phyloP scores from a whole-genome alignment of 1,140 invertebrate species.

The Ips nitidus region DNA sequence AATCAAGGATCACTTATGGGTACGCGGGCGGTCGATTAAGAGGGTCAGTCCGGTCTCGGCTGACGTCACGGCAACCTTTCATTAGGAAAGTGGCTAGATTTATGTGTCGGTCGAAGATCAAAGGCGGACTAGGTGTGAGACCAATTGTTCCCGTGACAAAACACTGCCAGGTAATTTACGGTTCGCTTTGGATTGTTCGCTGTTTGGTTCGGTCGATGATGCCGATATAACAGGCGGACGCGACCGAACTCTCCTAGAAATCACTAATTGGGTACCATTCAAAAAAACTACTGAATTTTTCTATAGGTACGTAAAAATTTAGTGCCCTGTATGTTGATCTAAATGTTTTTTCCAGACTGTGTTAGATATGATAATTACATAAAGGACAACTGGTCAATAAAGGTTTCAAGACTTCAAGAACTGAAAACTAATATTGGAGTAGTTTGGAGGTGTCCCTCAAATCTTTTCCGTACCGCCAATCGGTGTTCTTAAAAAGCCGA shows the following conservation, averaged over 20 bases:
- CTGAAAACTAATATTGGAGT: too few relatives aligned
- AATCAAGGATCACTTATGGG: constrained; percentile 41
- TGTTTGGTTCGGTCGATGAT: constrained; percentile 32
- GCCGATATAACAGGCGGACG: constrained; percentile 10
- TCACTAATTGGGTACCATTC: constrained; percentile 6
- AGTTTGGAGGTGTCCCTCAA: too few relatives aligned
- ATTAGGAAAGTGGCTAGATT: constrained; percentile 55
- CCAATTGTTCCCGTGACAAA: constrained; percentile 56
- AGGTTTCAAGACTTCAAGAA: too few relatives aligned
- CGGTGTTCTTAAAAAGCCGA: constrained; percentile 16
- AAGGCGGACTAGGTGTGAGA: constrained; percentile 53
- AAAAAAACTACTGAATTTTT: not conserved
- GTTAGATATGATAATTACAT: too few relatives aligned
- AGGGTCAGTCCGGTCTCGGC: constrained; percentile 13
- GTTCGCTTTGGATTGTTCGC: constrained; percentile 44
- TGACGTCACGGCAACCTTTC: constrained; percentile 49
- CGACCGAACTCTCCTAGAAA: constrained; percentile 20
- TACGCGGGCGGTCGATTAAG: constrained; percentile 38
- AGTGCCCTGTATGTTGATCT: too few relatives aligned
- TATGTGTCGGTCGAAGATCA: constrained; percentile 52
- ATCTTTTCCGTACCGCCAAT: too few relatives aligned
- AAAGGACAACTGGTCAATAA: too few relatives aligned
- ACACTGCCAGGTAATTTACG: constrained; percentile 54
- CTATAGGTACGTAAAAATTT: too few relatives aligned
- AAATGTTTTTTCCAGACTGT: too few relatives aligned